phyloP scores from a whole-genome alignment of 2,797 vertebrate genomes.

The Naso thynnoides region DNA sequence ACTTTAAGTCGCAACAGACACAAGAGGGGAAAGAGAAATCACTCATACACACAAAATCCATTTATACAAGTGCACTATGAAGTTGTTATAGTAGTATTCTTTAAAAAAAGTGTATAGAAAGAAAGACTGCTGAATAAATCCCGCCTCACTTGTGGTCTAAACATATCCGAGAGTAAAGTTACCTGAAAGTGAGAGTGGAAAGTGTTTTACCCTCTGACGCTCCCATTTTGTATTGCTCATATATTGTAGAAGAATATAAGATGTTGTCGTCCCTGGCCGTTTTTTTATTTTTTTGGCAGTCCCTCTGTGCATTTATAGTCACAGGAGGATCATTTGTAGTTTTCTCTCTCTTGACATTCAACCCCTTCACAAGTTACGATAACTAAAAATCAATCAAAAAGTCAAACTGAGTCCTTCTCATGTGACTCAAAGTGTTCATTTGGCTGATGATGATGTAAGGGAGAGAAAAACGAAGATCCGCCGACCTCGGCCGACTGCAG shows the following conservation, averaged over 20 bases:
- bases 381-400: conserved; percentile 8
- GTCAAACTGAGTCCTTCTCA: not conserved
- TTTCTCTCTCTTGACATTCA: conserved; percentile 12
- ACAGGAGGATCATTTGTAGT: conserved; percentile 8
- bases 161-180: conserved; percentile 63
- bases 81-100: conserved; percentile 58
- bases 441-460: conserved; percentile 53
- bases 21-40: conserved; percentile 50
- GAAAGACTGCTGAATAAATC: conserved; percentile 63
- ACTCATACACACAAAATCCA: conserved; percentile 69
- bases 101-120: conserved; percentile 73
- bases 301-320: conserved; percentile 14
- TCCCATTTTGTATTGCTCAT: conserved; percentile 84
- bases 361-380: conserved; percentile 15
- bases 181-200: conserved; percentile 85
- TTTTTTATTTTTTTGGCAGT: conserved; percentile 22
- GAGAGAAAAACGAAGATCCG: not conserved
- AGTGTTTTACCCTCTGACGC: conserved; percentile 60
- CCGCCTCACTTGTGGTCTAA: conserved; percentile 37
- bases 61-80: conserved; percentile 82
- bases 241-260: conserved; percentile 64
- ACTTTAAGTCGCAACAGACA: conserved; percentile 77
- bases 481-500: not conserved
- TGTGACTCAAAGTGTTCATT: conserved; percentile 36
- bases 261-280: conserved; percentile 9